Base-by-base conservation (phyloP, 2,113 vertebrate species). In the Ceyx cyanopectus region DNA sequence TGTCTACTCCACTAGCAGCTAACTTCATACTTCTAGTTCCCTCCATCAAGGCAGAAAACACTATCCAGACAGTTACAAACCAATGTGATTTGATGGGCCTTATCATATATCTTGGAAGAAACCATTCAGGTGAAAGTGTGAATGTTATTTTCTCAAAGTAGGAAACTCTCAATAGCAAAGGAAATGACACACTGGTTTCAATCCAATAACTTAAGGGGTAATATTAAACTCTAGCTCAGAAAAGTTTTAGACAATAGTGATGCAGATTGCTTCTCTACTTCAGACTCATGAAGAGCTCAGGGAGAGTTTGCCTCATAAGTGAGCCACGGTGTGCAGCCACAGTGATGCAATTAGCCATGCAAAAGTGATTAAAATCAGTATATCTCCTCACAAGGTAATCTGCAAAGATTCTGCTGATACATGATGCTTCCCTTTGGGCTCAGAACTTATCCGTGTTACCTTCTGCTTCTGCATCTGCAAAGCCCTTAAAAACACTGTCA, bases 301-400 rank as follows among this genome's bases (percentile, higher is more conserved):
- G 29, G 32, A 93, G 48, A 63, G 4, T 75, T 78, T 75, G 6
- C 20, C 40, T 92, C 9, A 24, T 84, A 90, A 75, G 41, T 82
- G 85, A 93, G 40, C 48, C 65, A n/a, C 46, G 23, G 17, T 62
- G 37, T 80, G 68, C 91, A 92, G 67, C 56, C 46, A 77, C 13
- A 74, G 60, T 50, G 68, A 86, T 69, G 67, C 10, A 62, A 76
- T 83, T 92, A 85, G 30, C 56, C 48, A 34, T 58, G 54, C 46
- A 93, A 46, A 92, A 82, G n/a, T 18, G 34, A 87, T 93, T 90
- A 80, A 90, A 92, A 88, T 61, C 14, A 81, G 69, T 92, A 19
- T 75, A 85, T 66, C 41, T 85, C 20, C 51, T 83, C 2, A 0
- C 12, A 66, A 68, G 4, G 15, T 73, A 72, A 69, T 58, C n/a